Evolutionary conservation across 2,888 invertebrate species (phyloP), one percentile per base, ranked within the genome.

Genomic region (Acleris holmiana): DNA sequence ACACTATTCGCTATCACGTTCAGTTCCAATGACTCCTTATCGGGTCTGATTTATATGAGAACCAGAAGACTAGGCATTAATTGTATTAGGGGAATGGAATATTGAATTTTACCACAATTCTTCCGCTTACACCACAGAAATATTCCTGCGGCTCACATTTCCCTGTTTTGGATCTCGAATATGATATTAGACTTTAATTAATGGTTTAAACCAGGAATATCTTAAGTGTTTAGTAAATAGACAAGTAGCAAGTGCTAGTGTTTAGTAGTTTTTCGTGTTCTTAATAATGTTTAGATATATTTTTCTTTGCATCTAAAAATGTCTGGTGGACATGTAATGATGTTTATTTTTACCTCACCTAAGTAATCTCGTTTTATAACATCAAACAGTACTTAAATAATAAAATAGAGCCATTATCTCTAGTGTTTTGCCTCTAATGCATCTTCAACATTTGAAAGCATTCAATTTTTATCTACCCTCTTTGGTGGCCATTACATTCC

Each of bases 121-220:
- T 23, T 49, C 25, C 8, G 41, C 21, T 41, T 59, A 59, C 50
- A 50, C 59, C 50, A 44, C 41, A 50, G 15, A 59, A 50, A 59
- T 59, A 59, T 59, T 50, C 17, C 17, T 13, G 21, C 17, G 10
- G 21, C 35, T 60, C 25, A 29, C 44, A 53, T 60, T 51, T 60
- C 60, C 2, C 23, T 25, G 44, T 53, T 53, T 8, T 8, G 35
- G 13, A 13, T 35, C 4, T 35, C 41, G 55, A 44, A 41, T 54
- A 54, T n/a, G 35, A 35, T 47, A 53, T 47, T 46, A 44, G 44
- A 53, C 19, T 53, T 35, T 53, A 60, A 60, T 59, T 59, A 59
- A 44, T 13, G 6, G 53, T 41, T 40, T 21, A 40, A 29, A 51
- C 8, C 15, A 18, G 40, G 15, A 53, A 21, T 54, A 54, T 21